A percentile compares a stretch with the other conserved stretches of the same genome.
phyloP scores from a whole-genome alignment of 2,888 invertebrate genomes.

The Xestoiulus laeticollis region DNA sequence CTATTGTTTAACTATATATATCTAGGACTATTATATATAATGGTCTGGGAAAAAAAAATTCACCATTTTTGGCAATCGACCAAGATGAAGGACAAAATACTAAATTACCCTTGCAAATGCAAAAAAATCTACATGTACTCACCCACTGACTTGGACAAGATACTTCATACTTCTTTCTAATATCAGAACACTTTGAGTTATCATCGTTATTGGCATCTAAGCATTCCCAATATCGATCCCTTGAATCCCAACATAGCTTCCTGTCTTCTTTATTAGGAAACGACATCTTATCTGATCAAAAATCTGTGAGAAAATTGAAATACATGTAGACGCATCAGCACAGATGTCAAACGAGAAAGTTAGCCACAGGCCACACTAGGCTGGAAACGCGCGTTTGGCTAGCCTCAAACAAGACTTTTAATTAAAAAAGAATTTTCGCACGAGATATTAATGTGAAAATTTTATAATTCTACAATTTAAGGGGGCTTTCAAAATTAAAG shows the following conservation, averaged over 20 bases:
- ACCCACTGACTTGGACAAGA: constrained; percentile 63
- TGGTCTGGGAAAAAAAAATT: no score
- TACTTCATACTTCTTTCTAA: constrained; percentile 65
- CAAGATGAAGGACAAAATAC: no score
- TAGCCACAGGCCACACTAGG: no score
- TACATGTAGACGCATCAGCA: not conserved
- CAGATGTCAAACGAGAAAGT: not conserved
- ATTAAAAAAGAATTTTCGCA: no score
- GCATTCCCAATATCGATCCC: constrained; percentile 91
- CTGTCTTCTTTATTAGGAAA: constrained; percentile 83
- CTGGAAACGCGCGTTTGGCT: no score
- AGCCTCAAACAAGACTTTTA: no score
- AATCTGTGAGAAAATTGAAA: not conserved
- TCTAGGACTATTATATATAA: no score
- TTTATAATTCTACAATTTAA: no score
- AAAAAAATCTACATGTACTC: constrained; percentile 46
- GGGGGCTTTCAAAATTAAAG: no score
- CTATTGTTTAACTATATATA: no score
- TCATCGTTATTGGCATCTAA: constrained; percentile 72
- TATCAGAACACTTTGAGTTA: constrained; percentile 74
- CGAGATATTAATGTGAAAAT: no score
- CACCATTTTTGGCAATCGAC: not conserved
- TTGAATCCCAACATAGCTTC: constrained; percentile 82
- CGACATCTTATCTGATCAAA: constrained; percentile 51
- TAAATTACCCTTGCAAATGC: not conserved